Percentiles rank a stretch among this genome's conserved stretches.
Evolutionary conservation across 64 coral and sea anemone genomes (phyloP).

Genomic region (Montipora efflorescens): DNA sequence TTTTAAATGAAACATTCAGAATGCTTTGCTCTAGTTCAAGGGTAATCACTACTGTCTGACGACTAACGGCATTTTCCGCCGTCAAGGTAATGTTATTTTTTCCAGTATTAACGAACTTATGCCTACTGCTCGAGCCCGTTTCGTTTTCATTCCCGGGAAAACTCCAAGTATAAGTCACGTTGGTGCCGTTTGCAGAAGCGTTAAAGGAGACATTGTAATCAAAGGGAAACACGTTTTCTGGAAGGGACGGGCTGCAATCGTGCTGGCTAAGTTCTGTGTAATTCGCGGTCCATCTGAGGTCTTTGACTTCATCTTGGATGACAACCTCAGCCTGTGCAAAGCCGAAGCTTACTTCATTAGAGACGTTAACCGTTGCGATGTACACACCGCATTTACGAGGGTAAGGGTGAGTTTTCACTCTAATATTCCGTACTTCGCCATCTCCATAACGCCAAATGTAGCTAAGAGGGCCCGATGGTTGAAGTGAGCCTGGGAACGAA

Average conservation of each 20-base stretch:
- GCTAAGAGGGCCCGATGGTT: background rate
- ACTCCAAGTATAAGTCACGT: conserved; percentile 37
- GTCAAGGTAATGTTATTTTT: background rate
- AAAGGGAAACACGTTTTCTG: background rate
- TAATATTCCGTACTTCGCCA: background rate
- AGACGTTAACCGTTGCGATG: conserved; percentile 47
- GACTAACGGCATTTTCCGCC: conserved; percentile 35
- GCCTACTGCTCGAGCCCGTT: too few relatives aligned
- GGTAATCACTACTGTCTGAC: background rate
- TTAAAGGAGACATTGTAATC: conserved; percentile 25
- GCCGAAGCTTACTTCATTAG: conserved; percentile 31
- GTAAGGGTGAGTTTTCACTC: background rate
- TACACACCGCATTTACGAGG: conserved; percentile 28
- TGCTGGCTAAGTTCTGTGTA: too few relatives aligned
- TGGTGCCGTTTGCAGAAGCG: conserved; percentile 31
- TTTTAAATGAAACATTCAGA: background rate
- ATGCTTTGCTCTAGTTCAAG: conserved; percentile 21
- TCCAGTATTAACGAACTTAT: too few relatives aligned
- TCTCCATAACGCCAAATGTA: background rate
- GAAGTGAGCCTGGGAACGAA: background rate
- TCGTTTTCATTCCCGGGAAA: background rate
- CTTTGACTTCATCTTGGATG: conserved; percentile 45
- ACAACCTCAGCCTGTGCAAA: background rate
- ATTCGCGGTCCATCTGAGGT: background rate
- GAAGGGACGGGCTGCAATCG: too few relatives aligned